Percentiles rank a stretch among this genome's conserved stretches.
These are phyloP conservation scores for Drosophila fulvimacula DNA, from an alignment of 2,888 invertebrate species.

Conservation along the genomic window DNA sequence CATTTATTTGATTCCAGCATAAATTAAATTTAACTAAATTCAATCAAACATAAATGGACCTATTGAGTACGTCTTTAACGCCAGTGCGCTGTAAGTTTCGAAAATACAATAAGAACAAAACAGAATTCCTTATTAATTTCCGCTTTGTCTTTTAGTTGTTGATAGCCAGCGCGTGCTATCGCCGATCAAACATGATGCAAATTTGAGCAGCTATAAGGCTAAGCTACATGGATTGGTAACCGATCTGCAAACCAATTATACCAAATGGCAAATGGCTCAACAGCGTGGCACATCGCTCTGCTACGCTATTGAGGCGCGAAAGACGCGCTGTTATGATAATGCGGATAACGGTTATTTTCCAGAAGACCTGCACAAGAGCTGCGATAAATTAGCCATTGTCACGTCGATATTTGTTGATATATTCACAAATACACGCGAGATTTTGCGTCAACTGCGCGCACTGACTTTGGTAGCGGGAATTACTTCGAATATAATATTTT, in stretches of 20 bases:
- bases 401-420: conserved; percentile 79
- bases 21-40: not conserved
- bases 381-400: conserved; percentile 81
- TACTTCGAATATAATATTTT: conserved; percentile 62
- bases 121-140: not conserved
- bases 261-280: conserved; percentile 82
- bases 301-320: conserved; percentile 80
- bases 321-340: conserved; percentile 72
- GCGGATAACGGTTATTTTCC: conserved; percentile 61
- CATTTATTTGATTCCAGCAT: not conserved
- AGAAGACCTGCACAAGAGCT: conserved; percentile 64
- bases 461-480: conserved; percentile 69
- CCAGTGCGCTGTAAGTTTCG: conserved; percentile 76
- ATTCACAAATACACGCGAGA: conserved; percentile 63
- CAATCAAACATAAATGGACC: conserved; percentile 15
- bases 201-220: conserved; percentile 61
- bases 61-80: conserved; percentile 57
- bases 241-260: conserved; percentile 70
- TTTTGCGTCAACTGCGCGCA: conserved; percentile 72
- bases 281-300: conserved; percentile 81
- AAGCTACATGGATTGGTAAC: conserved; percentile 72
- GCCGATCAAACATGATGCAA: conserved; percentile 53
- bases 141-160: not conserved
- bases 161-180: conserved; percentile 67
- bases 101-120: not conserved